Base-by-base conservation (phyloP, 1,140 invertebrate species). In the Nasonia giraulti region DNA sequence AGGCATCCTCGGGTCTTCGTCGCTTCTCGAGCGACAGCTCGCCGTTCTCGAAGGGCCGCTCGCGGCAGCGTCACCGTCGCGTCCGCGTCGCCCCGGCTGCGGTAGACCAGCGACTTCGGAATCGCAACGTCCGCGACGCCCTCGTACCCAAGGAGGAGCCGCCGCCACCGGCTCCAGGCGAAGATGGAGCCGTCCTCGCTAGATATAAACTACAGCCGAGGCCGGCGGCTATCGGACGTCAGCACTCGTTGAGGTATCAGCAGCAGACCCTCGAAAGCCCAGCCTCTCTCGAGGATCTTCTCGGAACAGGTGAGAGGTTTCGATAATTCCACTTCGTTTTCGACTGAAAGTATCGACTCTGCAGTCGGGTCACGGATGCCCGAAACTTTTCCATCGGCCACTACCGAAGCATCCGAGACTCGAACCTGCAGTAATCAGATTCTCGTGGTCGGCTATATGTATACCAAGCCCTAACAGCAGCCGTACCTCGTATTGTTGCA, bases 201-300 rank as follows among this genome's bases (percentile, higher is more conserved):
- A 33, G n/a, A 2, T 17, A 10, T 8, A 69, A 75, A 23, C 33
- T 37, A 6, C 71, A 71, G 7, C 44, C 73, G 79, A 81, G 68
- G 14, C 11, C 20, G 62, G 27, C 17, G 31, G 12, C 47, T 23
- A 89, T 90, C 55, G 86, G 88, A 23, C 90, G 90, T 74, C 86
- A 91, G 71, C 90, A 90, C 68, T 89, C 90, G 0, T 47, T 91
- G 1, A 87, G 90, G 33, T 91, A 91, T 37, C 91, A 91, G 71
- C 87, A 85, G 4, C 90, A 91, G 40, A 47, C 89, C 0, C 76
- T 91, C n/a, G 90, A 90, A 33, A 91, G 87, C 7, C 88, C 86
- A 0, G 83, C 80, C 1, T 86, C 88, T 2, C 33, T 87, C 50
- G 88, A 87, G 44, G 81, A 87, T 1, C 73, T 88, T 0, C 81